Evolutionary conservation across 2,113 vertebrate species (phyloP).

Genomic region (Sakesphorus luctuosus): DNA sequence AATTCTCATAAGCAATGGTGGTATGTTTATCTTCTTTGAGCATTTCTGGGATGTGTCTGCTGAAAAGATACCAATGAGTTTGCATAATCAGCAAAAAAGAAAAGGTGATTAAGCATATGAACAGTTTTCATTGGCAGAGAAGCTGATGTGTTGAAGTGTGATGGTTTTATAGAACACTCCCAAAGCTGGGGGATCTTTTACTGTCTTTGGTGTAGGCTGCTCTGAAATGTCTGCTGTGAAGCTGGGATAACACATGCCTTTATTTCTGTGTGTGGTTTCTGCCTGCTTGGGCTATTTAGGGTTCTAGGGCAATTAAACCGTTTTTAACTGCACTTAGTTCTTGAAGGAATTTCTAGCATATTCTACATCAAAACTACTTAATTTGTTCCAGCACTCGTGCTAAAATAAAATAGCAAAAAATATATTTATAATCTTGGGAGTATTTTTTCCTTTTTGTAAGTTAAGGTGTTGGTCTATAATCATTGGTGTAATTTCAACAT

Average conservation of each 20-base stretch:
- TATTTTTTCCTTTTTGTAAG: not conserved
- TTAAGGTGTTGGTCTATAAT: not conserved
- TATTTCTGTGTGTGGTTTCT: conserved; percentile 4
- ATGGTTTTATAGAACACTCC: not conserved
- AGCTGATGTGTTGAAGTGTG: not conserved
- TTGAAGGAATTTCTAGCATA: not conserved
- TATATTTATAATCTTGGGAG: not conserved
- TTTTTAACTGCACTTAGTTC: not conserved
- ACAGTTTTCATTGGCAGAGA: not conserved
- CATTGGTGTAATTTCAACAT: not conserved
- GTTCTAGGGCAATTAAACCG: conserved; percentile 10
- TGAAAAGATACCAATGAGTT: not conserved
- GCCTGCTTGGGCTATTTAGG: conserved; percentile 32
- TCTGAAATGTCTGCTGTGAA: not conserved
- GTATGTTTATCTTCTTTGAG: not conserved
- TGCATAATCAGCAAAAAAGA: not conserved
- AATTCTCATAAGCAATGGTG: not conserved
- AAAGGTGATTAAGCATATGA: not conserved
- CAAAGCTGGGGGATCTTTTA: not conserved
- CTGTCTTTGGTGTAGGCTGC: not conserved
- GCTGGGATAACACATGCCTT: not conserved
- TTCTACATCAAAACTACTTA: not conserved
- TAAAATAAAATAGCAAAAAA: not conserved
- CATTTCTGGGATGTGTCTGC: not conserved
- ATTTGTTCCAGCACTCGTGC: not conserved